Evolutionary conservation across 1,140 invertebrate genomes (phyloP), one percentile per base, ranked within the genome.

Genomic region (Helicoverpa armigera): DNA sequence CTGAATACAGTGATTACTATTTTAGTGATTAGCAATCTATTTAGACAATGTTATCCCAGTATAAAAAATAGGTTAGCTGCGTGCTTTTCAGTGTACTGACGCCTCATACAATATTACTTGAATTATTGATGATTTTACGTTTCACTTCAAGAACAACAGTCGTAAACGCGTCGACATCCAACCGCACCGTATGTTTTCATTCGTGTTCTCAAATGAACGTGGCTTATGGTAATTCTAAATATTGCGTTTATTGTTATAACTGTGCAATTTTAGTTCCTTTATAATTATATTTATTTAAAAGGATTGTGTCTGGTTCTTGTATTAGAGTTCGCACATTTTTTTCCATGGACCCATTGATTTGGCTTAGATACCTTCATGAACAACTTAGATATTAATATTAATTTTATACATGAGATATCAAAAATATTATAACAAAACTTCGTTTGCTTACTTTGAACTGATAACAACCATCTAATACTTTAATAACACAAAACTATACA

Each of bases 221-320:
- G 84, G 83, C 85, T 87, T 91, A 92, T 91, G 89, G 86, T 91
- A 91, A 91, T 92, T 85, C 86, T 89, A 88, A 87, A 85, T 85
- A 87, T 87, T 86, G 81, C 77, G 77, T 78, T 85, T 85, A 85
- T 69, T 81, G 72, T 81, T 81, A 69, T 76, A 58, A 70, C 53
- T 53, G 58, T 78, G 29, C 61, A 67, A 67, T 67, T 78, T 56
- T 18, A 78, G 75, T 67, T 74, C 12, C 35, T 31, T 76, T 63
- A 63, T 76, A 56, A 76, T 69, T 69, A 69, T 2, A 23, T 23
- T 23, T 50, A 16, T 23, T 11, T 11, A 16, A 50, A 69, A n/a
- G 10, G 31, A 67, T 50, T 35, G 7, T 23, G 3, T 43, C 35
- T 43, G 4, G 50, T 69, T 69, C 16, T 18, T 50, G 16, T 69